Evolutionary conservation across 1,140 invertebrate genomes (phyloP).

Genomic region (Neoseiulus cucumeris): DNA sequence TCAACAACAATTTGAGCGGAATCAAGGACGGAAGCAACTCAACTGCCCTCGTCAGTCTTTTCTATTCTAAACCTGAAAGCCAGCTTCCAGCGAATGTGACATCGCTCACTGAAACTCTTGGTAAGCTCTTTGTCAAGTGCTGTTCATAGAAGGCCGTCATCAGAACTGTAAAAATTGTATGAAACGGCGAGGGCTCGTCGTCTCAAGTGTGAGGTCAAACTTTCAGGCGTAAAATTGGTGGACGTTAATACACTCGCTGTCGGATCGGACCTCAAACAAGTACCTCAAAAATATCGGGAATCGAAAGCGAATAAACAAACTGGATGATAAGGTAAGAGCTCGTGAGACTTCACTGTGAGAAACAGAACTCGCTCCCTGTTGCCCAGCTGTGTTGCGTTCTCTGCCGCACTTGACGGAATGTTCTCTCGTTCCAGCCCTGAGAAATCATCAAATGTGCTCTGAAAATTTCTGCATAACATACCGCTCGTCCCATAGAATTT

Average conservation of each 20-base stretch:
- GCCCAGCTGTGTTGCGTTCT: no score
- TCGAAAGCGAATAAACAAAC: no score
- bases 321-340: no score
- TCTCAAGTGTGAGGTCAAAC: background rate
- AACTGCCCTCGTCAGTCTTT: background rate
- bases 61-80: background rate
- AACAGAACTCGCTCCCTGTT: no score
- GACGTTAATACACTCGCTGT: background rate
- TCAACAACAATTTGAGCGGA: background rate
- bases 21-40: background rate
- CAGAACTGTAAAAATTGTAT: background rate
- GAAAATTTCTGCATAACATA: no score
- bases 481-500: no score
- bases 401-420: no score
- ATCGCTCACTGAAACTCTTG: background rate
- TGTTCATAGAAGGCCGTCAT: background rate
- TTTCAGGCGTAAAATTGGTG: background rate
- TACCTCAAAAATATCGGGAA: no score
- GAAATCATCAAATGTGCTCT: no score
- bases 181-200: background rate
- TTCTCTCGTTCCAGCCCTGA: no score
- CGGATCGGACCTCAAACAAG: no score
- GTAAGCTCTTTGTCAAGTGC: background rate
- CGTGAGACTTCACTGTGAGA: no score
- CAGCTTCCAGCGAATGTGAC: background rate